Conservation (phyloP, 2,797 vertebrate genomes). For the Aldrovandia affinis region DNA sequence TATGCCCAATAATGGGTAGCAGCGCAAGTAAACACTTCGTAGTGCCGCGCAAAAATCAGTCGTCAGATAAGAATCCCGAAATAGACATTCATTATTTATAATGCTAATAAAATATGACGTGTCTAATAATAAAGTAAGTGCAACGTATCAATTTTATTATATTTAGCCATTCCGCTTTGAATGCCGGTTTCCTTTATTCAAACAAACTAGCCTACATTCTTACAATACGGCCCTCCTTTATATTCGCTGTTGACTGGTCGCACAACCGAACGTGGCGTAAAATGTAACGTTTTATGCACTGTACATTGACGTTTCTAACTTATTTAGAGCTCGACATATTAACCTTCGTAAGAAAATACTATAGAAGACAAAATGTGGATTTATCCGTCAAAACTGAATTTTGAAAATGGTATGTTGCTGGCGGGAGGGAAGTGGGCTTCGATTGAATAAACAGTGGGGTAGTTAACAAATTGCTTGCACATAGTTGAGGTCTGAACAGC, state of each 20-base stretch:
- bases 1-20: not conserved
- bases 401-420: not conserved
- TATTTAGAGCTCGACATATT: not conserved
- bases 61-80: not conserved
- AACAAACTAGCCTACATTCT: not conserved
- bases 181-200: not conserved
- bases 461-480: slow-evolving; percentile 13
- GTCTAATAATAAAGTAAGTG: not conserved
- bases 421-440: not conserved
- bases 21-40: not conserved
- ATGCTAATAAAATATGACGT: not conserved
- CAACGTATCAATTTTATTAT: not conserved
- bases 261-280: not conserved
- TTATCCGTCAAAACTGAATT: not conserved
- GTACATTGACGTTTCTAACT: not conserved
- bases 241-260: not conserved
- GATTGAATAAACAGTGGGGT: slow-evolving; percentile 12
- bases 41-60: not conserved
- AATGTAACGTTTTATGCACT: not conserved
- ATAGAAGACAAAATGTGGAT: not conserved
- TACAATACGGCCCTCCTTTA: not conserved
- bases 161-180: not conserved
- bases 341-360: not conserved
- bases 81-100: not conserved
- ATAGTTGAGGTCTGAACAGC: slow-evolving; percentile 24